phyloP scores from a whole-genome alignment of 2,113 vertebrate genomes.

The Microtus pennsylvanicus region DNA sequence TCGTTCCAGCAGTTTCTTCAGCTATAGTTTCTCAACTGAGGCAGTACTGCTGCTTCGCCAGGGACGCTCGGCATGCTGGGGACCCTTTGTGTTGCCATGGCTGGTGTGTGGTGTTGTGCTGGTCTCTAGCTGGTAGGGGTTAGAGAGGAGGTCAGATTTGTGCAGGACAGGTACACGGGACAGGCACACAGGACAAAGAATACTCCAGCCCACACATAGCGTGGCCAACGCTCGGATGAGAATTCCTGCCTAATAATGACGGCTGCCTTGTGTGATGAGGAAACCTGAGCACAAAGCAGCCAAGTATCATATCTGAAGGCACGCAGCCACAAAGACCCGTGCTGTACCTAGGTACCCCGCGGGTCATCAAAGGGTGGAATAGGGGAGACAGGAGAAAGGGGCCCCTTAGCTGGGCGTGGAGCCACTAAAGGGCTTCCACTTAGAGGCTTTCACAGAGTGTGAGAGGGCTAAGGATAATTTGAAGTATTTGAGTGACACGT shows the following conservation, averaged over 20 bases:
- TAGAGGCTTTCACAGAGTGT: neutral
- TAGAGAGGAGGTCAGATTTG: neutral
- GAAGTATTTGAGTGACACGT: neutral
- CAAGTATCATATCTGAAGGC: neutral
- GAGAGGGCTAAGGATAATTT: too few species aligned
- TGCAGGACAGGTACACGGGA: neutral
- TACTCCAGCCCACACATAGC: fast-evolving
- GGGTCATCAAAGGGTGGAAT: neutral
- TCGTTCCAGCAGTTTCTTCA: neutral
- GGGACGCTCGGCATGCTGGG: neutral
- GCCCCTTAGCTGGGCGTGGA: neutral
- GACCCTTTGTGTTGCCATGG: neutral
- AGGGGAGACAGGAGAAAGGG: neutral
- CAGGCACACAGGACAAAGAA: neutral
- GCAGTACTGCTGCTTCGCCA: too few species aligned
- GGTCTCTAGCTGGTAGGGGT: neutral
- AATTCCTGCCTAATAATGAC: neutral
- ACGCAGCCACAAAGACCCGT: neutral
- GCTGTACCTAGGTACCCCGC: neutral
- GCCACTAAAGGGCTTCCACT: neutral
- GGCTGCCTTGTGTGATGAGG: fast-evolving
- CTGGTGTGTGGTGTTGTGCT: neutral
- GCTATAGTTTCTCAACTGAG: neutral
- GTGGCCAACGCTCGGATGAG: fast-evolving
- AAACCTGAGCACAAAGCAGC: neutral